Conservation (phyloP, 2,113 vertebrate genomes). For the Atractosteus spatula region DNA sequence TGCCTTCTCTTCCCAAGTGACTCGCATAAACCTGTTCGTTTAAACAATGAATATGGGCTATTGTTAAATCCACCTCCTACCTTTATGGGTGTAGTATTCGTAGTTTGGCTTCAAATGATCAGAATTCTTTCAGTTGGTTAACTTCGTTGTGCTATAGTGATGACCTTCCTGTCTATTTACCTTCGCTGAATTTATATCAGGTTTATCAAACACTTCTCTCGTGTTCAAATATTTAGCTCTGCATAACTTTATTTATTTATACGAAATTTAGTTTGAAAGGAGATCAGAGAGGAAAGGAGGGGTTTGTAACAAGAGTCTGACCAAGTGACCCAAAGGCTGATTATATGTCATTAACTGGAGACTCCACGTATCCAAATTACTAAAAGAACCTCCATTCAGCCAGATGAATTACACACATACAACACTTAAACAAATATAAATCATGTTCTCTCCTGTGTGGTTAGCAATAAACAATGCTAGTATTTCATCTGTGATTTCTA, state of each 20-base stretch:
- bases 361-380: conserved; percentile 84
- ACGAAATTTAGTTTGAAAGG: conserved; percentile 86
- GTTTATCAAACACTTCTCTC: conserved; percentile 27
- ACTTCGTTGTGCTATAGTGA: neutral
- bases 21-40: no score
- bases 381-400: conserved; percentile 71
- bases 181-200: conserved; percentile 18
- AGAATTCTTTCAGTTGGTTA: neutral
- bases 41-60: no score
- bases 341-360: conserved; percentile 95
- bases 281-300: conserved; percentile 81
- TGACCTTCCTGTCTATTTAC: conserved; percentile 9
- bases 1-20: no score
- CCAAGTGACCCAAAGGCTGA: conserved; percentile 86
- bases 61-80: no score
- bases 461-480: no score
- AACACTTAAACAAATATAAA: conserved; percentile 48
- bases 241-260: conserved; percentile 86
- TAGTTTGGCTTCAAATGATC: no score
- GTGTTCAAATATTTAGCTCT: conserved; percentile 48
- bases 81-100: no score
- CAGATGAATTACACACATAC: conserved; percentile 64
- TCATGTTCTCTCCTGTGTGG: conserved; percentile 19
- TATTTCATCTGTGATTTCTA: no score
- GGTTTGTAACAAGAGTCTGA: conserved; percentile 85